These are phyloP conservation scores for Rhinolophus ferrumequinum DNA, from an alignment of 2,113 vertebrate species.

Conservation along the genomic window DNA sequence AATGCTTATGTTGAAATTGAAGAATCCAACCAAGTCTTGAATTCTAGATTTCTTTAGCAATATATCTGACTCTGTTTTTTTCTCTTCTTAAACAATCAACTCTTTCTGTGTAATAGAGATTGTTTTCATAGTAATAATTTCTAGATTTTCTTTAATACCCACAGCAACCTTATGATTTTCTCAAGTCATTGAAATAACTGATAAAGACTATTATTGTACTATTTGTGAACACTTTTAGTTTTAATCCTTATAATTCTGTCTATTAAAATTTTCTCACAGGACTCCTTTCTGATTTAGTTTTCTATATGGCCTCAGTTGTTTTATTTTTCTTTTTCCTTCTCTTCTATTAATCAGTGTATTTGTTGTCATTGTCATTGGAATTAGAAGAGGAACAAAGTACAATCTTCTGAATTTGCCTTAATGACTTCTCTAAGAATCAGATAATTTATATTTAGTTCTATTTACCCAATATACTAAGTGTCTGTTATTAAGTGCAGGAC, in stretches of 20 bases:
- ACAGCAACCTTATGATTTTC: background rate
- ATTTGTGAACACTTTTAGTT: background rate
- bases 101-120: background rate
- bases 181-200: background rate
- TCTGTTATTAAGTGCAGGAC: background rate
- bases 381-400: background rate
- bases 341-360: background rate
- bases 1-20: conserved; percentile 56
- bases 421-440: background rate
- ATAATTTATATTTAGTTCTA: background rate
- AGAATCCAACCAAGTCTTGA: conserved; percentile 65
- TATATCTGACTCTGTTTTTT: background rate
- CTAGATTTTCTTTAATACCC: background rate
- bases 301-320: background rate
- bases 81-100: background rate
- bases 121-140: conserved; percentile 33
- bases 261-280: background rate
- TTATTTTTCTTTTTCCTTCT: background rate
- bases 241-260: background rate
- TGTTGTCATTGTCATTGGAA: background rate
- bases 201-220: background rate
- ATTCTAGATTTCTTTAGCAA: conserved; percentile 63
- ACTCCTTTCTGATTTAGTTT: background rate
- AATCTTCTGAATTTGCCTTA: background rate
- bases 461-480: background rate